phyloP scores from a whole-genome alignment of 1,140 invertebrate species.

The Pseudomyrmex flavicornis region DNA sequence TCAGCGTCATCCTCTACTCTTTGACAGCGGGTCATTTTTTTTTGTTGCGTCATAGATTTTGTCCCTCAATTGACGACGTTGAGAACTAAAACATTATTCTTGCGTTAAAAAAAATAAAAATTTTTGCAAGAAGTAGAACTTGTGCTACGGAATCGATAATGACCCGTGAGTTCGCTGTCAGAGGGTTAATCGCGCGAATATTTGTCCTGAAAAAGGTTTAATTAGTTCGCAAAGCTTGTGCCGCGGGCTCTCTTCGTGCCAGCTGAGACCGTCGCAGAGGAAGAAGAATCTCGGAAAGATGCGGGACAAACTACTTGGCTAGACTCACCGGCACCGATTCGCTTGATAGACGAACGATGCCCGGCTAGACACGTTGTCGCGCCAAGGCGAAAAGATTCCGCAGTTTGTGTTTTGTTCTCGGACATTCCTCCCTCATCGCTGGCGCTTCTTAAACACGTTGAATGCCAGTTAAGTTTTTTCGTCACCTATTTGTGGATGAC shows the following conservation, averaged over 20 bases:
- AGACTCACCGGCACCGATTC: constrained; percentile 74
- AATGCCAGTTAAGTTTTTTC: neutral
- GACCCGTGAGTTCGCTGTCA: too few relatives aligned
- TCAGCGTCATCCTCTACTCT: too few relatives aligned
- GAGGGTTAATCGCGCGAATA: neutral
- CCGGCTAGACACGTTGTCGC: constrained; percentile 61
- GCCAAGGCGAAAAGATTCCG: constrained; percentile 53
- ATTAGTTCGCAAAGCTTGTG: constrained; percentile 16
- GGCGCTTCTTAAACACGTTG: neutral
- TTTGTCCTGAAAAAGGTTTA: constrained; percentile 13
- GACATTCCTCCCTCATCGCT: neutral
- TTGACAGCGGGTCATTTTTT: too few relatives aligned
- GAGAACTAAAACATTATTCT: too few relatives aligned
- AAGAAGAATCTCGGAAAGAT: constrained; percentile 41
- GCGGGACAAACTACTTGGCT: constrained; percentile 73
- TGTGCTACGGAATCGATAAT: too few relatives aligned
- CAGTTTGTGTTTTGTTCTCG: neutral
- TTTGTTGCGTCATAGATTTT: too few relatives aligned
- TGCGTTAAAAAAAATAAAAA: too few relatives aligned
- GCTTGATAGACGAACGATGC: constrained; percentile 60
- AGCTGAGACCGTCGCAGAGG: neutral
- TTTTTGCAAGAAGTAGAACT: too few relatives aligned
- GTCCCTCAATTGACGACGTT: too few relatives aligned
- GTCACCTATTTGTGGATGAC: too few relatives aligned
- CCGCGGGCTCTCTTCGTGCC: too few relatives aligned